A percentile compares a stretch with the other conserved stretches of the same genome.
These are phyloP conservation scores for Potamarius usumacintae DNA, from an alignment of 2,113 vertebrate genomes.

Conservation along the genomic window DNA sequence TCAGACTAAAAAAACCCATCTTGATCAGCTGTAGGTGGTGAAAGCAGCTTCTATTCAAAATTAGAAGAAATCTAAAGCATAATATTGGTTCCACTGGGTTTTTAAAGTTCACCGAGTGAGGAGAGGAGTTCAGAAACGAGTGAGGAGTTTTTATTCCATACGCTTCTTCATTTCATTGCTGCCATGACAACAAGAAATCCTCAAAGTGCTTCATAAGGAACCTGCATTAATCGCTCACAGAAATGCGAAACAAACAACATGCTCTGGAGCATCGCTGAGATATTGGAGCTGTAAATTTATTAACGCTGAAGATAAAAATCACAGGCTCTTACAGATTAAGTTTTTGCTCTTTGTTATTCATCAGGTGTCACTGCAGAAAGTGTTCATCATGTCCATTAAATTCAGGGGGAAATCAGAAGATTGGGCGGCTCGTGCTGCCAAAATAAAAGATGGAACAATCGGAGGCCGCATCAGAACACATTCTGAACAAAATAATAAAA, in stretches of 20 bases:
- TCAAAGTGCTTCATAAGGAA: not conserved
- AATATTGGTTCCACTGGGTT: not conserved
- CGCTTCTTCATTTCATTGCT: not conserved
- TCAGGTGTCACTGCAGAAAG: not conserved
- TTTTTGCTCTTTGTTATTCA: not conserved
- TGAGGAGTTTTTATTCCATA: not conserved
- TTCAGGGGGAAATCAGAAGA: not conserved
- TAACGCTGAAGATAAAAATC: not conserved
- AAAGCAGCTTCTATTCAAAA: not conserved
- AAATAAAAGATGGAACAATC: not conserved
- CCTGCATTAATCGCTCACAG: not conserved
- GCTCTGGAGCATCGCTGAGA: not conserved
- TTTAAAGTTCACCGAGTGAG: not conserved
- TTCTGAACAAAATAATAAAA: not conserved
- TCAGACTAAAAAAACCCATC: not conserved
- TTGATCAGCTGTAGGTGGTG: conserved; percentile 10
- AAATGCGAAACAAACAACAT: not conserved
- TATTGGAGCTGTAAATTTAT: not conserved
- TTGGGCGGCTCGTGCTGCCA: not conserved
- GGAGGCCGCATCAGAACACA: not conserved
- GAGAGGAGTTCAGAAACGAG: not conserved
- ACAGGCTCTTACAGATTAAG: not conserved
- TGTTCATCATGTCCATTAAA: not conserved
- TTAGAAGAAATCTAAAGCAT: not conserved
- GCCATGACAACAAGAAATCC: conserved; percentile 6